Conservation (phyloP, 2,113 vertebrate species). For the Anseranas semipalmata region DNA sequence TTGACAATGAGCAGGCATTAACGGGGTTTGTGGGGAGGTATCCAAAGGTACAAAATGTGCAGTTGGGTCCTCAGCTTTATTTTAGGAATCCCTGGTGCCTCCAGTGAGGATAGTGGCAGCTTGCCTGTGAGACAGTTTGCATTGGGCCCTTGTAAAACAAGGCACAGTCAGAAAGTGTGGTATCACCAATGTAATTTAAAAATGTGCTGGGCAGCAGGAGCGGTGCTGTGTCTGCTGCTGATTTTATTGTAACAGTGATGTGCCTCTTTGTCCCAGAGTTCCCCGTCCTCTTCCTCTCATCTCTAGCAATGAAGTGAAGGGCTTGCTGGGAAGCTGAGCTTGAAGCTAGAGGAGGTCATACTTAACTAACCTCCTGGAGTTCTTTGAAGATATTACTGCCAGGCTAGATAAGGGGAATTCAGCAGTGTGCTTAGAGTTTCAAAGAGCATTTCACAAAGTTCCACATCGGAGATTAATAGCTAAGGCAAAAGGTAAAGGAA, state of each 20-base stretch:
- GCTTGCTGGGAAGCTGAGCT: slow-evolving; percentile 70
- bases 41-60: background rate
- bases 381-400: slow-evolving; percentile 75
- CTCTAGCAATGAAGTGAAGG: slow-evolving; percentile 58
- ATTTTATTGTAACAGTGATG: background rate
- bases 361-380: slow-evolving; percentile 73
- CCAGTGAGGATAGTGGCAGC: background rate
- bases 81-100: background rate
- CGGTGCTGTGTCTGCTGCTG: background rate
- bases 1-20: background rate
- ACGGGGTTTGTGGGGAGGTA: background rate
- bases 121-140: background rate
- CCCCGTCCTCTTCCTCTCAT: slow-evolving; percentile 3
- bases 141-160: background rate
- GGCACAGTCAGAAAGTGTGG: background rate
- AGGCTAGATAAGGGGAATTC: slow-evolving; percentile 72
- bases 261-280: slow-evolving; percentile 41
- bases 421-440: slow-evolving; percentile 63
- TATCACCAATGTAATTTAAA: slow-evolving; percentile 7
- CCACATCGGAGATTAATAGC: slow-evolving; percentile 67
- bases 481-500: slow-evolving; percentile 69
- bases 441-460: slow-evolving; percentile 72
- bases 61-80: background rate
- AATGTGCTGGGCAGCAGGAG: slow-evolving; percentile 20
- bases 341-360: slow-evolving; percentile 71